Conservation (phyloP, 1,140 invertebrate genomes). For the Bombyx mandarina region DNA sequence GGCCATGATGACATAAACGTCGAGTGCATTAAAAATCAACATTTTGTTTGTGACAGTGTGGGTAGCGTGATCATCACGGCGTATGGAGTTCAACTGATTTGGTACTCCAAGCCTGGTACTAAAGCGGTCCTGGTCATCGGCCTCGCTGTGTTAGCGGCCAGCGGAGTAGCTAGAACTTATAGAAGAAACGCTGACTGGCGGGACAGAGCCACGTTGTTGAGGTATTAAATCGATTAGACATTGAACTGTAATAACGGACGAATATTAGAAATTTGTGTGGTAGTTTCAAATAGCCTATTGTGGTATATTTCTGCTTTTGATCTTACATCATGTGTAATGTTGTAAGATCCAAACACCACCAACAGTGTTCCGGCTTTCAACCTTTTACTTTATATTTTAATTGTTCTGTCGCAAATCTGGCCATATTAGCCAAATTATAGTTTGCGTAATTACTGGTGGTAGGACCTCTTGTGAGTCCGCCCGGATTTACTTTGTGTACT, state of each 20-base stretch:
- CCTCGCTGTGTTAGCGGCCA: conserved; percentile 73
- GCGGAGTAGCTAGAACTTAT: conserved; percentile 77
- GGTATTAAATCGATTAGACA: conserved; percentile 54
- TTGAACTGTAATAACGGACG: not conserved
- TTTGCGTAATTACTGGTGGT: no score
- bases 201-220: conserved; percentile 81
- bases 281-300: not conserved
- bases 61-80: conserved; percentile 79
- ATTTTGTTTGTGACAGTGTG: conserved; percentile 64
- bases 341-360: no score
- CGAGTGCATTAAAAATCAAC: no score
- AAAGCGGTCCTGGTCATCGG: conserved; percentile 58
- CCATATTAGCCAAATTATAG: no score
- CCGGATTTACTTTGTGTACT: no score
- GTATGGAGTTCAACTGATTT: conserved; percentile 76
- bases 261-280: not conserved
- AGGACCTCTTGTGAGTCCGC: no score
- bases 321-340: no score
- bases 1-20: no score
- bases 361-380: no score
- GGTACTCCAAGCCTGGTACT: conserved; percentile 71
- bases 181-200: conserved; percentile 84
- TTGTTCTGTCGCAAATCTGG: no score
- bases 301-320: no score
- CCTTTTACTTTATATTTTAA: no score